Evolutionary conservation across 2,113 vertebrate genomes (phyloP), one percentile per base, ranked within the genome.

Genomic region (Hippocampus comes): DNA sequence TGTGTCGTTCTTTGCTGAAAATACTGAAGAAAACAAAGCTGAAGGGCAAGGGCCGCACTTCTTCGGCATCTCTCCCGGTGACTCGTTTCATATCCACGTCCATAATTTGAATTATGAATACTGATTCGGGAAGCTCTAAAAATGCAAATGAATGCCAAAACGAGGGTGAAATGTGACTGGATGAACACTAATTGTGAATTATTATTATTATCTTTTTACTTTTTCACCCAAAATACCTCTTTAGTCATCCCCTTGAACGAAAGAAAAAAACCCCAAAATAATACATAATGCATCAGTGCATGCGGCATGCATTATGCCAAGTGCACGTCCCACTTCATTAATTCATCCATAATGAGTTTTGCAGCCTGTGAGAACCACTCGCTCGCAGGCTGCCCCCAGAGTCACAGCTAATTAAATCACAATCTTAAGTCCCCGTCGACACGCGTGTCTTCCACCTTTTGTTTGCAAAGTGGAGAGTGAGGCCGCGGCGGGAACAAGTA

Each of bases 271-370:
- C 83, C 76, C 72, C 72, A 78, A 66, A 79, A 85, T 73, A 86
- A 89, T 91, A 61, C 85, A 90, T 90, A 86, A 91, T 91, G 88
- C 88, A 90, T 90, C 75, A 84, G 82, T 72, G 77, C 78, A 78
- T 79, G 83, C 79, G 86, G 87, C 76, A 86, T 70, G 82, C 80
- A 85, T 86, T 85, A 83, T 82, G 85, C 86, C 86, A 87, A 89
- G 77, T 79, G 87, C 73, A 86, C 86, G 79, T 86, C 88, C 89
- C 84, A 82, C 87, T 88, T 89, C 89, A 91, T 91, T 91, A 90
- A 90, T 90, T 91, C 89, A 89, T 79, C 88, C 88, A 89, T 90
- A 90, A 91, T 91, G 89, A 91, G 90, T 86, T 88, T 81, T 87
- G 86, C 82, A 73, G 85, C 84, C 78, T 87, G 88, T 87, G 78